Conservation (phyloP, 2,113 vertebrate genomes). For the Baryphthengus martii region DNA sequence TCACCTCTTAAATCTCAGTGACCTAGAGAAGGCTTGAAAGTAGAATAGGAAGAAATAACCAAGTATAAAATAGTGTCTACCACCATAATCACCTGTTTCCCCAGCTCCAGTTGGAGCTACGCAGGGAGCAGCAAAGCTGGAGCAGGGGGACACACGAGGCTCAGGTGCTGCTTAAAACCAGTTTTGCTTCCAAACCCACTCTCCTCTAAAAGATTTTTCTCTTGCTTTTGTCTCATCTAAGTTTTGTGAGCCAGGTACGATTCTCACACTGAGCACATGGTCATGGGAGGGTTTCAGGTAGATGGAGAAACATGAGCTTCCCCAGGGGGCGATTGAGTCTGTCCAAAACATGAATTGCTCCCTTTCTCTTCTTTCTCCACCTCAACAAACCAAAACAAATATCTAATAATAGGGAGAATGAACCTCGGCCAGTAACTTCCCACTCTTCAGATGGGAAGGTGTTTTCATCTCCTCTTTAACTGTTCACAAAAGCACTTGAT, state of each 20-base stretch:
- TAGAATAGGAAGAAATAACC: not conserved
- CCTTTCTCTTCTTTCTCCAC: rapidly evolving
- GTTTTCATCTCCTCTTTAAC: not conserved
- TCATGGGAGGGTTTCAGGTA: not conserved
- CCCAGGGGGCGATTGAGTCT: not conserved
- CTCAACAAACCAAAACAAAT: not conserved
- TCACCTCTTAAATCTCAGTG: not conserved
- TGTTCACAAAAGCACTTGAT: not conserved
- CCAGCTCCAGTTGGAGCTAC: rapidly evolving
- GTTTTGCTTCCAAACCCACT: not conserved
- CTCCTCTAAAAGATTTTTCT: rapidly evolving
- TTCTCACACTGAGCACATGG: not conserved
- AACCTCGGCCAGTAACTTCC: not conserved
- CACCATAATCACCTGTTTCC: not conserved
- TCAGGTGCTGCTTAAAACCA: not conserved
- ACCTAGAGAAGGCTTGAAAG: not conserved
- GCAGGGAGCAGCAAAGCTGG: not conserved
- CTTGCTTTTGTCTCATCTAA: not conserved
- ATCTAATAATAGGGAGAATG: not conserved
- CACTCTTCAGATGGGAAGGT: not conserved
- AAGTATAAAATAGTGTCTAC: not conserved
- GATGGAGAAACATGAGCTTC: not conserved
- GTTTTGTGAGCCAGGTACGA: not conserved
- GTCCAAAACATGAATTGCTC: not conserved
- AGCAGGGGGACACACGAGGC: not conserved